These are phyloP conservation scores for Bursaphelenchus okinawaensis DNA, from an alignment of 2,888 invertebrate genomes.

Conservation along the genomic window DNA sequence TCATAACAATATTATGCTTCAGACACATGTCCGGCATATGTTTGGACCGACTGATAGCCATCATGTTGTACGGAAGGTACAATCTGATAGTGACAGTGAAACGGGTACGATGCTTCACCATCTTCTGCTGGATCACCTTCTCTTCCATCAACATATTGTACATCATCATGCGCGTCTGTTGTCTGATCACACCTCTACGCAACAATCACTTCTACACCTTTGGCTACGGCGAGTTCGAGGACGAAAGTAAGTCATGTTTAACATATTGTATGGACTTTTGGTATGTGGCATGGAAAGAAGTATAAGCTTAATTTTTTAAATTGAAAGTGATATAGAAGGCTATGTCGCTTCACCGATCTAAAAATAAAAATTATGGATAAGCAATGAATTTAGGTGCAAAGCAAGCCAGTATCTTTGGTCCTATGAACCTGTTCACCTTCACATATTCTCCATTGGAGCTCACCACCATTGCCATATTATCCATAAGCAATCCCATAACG, in stretches of 20 bases:
- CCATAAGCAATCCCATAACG: slow-evolving; percentile 55
- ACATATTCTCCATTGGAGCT: slow-evolving; percentile 55
- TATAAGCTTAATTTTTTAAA: background rate
- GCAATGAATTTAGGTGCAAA: slow-evolving; percentile 1
- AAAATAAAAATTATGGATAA: slow-evolving; percentile 7
- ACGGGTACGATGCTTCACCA: slow-evolving; percentile 38
- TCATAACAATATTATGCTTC: slow-evolving; percentile 22
- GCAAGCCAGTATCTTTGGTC: slow-evolving; percentile 10
- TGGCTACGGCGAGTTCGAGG: slow-evolving; percentile 41
- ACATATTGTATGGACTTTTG: background rate
- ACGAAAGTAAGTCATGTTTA: slow-evolving; percentile 17
- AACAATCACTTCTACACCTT: slow-evolving; percentile 53
- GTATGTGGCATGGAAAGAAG: too few species aligned
- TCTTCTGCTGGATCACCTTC: slow-evolving; percentile 48
- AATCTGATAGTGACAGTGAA: slow-evolving; percentile 41
- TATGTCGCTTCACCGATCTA: too few species aligned
- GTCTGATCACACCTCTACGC: slow-evolving; percentile 49
- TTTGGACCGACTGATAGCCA: slow-evolving; percentile 55
- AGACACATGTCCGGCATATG: slow-evolving; percentile 57
- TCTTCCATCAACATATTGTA: slow-evolving; percentile 41
- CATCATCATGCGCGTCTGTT: slow-evolving; percentile 47
- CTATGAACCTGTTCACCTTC: slow-evolving; percentile 44
- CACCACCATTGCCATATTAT: slow-evolving; percentile 44
- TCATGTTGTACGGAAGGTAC: slow-evolving; percentile 51
- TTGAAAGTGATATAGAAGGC: too few species aligned